Conservation (phyloP, 1,140 invertebrate species). For the Ylistrum balloti region DNA sequence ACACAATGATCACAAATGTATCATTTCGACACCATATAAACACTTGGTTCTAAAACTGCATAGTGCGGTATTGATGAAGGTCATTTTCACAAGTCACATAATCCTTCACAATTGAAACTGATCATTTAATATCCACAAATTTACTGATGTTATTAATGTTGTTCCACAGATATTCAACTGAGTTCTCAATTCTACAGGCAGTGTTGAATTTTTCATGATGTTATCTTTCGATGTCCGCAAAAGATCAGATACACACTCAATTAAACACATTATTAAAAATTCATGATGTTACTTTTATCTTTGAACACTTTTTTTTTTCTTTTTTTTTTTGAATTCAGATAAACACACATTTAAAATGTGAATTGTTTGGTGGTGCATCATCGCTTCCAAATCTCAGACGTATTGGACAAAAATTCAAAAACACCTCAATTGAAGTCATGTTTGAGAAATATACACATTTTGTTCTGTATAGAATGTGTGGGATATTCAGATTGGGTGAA, state of each 20-base stretch:
- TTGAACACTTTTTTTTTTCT: not conserved
- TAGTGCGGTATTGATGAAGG: not conserved
- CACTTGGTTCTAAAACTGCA: constrained; percentile 1
- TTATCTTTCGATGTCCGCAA: not conserved
- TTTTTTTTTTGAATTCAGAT: too few relatives aligned
- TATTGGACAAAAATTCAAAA: not conserved
- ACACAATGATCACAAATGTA: not conserved
- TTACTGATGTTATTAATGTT: too few relatives aligned
- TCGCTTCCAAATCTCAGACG: not conserved
- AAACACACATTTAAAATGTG: not conserved
- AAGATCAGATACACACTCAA: not conserved
- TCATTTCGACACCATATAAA: not conserved
- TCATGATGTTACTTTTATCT: not conserved
- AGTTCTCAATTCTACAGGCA: not conserved
- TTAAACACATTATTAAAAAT: not conserved
- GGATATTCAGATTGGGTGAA: too few relatives aligned
- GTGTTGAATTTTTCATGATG: not conserved
- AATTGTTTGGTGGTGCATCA: not conserved
- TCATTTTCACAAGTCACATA: not conserved
- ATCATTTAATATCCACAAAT: not conserved
- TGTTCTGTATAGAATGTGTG: not conserved
- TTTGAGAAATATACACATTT: not conserved
- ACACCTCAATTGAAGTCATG: not conserved
- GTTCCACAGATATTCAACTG: too few relatives aligned
- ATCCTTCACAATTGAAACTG: not conserved